These are phyloP conservation scores for Drosophila nasuta DNA, from an alignment of 1,140 invertebrate species.

Conservation along the genomic window DNA sequence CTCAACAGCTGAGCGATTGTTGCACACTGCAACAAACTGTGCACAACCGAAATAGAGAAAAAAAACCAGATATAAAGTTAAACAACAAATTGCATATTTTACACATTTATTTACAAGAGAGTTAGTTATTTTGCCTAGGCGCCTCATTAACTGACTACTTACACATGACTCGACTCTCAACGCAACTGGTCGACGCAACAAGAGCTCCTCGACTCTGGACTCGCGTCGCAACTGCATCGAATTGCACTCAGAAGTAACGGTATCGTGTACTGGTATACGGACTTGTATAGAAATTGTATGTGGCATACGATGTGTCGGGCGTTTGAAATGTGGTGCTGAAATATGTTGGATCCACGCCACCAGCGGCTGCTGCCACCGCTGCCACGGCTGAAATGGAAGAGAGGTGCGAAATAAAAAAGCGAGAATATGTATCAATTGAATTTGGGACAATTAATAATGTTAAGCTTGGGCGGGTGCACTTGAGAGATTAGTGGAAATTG, in stretches of 20 bases:
- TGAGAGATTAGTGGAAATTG: slow-evolving; percentile 61
- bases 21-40: slow-evolving; percentile 37
- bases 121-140: slow-evolving; percentile 51
- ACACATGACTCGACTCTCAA: slow-evolving; percentile 47
- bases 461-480: slow-evolving; percentile 66
- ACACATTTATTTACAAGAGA: slow-evolving; percentile 77
- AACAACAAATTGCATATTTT: slow-evolving; percentile 65
- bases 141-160: slow-evolving; percentile 54
- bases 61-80: slow-evolving; percentile 25
- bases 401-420: slow-evolving; percentile 31
- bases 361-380: slow-evolving; percentile 60
- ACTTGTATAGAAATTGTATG: slow-evolving; percentile 72
- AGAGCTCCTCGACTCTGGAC: slow-evolving; percentile 15
- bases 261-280: slow-evolving; percentile 64
- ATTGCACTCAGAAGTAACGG: slow-evolving; percentile 62
- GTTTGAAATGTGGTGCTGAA: slow-evolving; percentile 74
- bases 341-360: slow-evolving; percentile 59
- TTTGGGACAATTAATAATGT: slow-evolving; percentile 51
- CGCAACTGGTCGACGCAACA: slow-evolving; percentile 30
- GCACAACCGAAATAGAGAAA: slow-evolving; percentile 5
- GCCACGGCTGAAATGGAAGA: slow-evolving; percentile 42
- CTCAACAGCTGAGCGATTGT: slow-evolving; percentile 24
- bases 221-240: not conserved
- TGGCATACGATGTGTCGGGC: slow-evolving; percentile 72
- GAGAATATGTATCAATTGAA: slow-evolving; percentile 24